phyloP scores from a whole-genome alignment of 2,113 vertebrate species.

The Platichthys stellatus region DNA sequence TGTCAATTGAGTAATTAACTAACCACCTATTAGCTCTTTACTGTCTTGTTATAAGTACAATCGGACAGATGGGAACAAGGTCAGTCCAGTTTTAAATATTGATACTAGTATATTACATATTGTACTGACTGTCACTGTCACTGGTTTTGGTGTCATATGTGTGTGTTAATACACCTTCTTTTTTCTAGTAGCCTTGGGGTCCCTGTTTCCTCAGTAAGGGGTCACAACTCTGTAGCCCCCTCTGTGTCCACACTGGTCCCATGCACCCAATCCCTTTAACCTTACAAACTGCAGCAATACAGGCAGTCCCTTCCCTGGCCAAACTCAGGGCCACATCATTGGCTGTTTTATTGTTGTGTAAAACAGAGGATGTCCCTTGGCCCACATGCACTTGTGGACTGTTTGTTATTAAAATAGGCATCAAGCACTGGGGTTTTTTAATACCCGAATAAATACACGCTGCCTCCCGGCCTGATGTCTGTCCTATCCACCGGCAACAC shows the following conservation, averaged over 20 bases:
- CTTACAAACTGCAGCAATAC: conserved; percentile 49
- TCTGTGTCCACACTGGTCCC: background rate
- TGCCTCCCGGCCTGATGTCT: conserved; percentile 56
- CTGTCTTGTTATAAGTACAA: too few relatives aligned
- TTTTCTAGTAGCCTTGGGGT: background rate
- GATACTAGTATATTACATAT: too few relatives aligned
- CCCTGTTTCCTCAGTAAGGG: background rate
- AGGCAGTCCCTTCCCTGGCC: background rate
- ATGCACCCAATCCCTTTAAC: conserved; percentile 19
- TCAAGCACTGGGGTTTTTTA: conserved; percentile 51
- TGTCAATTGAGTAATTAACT: too few relatives aligned
- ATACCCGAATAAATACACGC: conserved; percentile 76
- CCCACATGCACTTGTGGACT: conserved; percentile 21
- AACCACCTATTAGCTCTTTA: too few relatives aligned
- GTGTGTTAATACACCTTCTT: background rate
- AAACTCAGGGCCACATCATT: background rate
- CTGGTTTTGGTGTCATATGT: too few relatives aligned
- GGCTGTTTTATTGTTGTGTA: conserved; percentile 53
- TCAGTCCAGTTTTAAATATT: too few relatives aligned
- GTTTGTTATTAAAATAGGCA: conserved; percentile 64
- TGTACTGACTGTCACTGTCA: background rate
- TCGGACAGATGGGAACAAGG: too few relatives aligned
- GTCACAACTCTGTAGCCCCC: background rate
- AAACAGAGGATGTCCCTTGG: conserved; percentile 44
- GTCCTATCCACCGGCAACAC: conserved; percentile 38